Base-by-base conservation (phyloP, 2,797 vertebrate genomes). In the Scomberomorus guttatus region DNA sequence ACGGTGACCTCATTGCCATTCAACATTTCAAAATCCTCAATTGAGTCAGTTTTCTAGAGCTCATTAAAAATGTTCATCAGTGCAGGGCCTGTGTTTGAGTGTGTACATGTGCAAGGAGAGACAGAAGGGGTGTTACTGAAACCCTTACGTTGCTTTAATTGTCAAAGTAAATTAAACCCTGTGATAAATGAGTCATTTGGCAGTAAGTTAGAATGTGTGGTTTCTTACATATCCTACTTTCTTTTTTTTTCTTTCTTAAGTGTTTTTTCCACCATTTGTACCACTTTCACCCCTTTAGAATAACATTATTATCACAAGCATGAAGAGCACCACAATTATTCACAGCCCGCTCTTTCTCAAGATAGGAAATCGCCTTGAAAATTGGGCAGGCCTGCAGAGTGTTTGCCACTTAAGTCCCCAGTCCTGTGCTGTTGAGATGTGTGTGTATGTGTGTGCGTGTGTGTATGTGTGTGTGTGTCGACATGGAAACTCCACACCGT, bases 351-450 rank as follows among this genome's bases (percentile, higher is more conserved):
- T 89, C 87, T 91, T 93, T 94, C 88, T 95, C 89, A 95, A 94
- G 91, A 95, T 94, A 84, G 94, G 94, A 95, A 95, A 96, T 95
- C 91, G 90, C 90, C 92, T 93, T 93, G 94, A 95, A 96, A 96
- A 96, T 96, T 95, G 93, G 87, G 66, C 77, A 92, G 92, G 92
- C 89, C 95, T 96, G 94, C 92, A 90, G 92, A 95, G 92, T 94
- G 94, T 96, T 94, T 85, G 82, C 88, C 90, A 90, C 90, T 94
- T 92, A 91, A 87, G 87, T 86, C 75, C 57, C 79, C 77, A 65
- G 79, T 90, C 80, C 79, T 80, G 77, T 83, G 87, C 79, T 89
- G 82, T 90, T 90, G 84, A 90, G 82, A 79, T 76, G 67, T 75
- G 72, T 72, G 72, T 78, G 66, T 27, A 68, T 60, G 79, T 46